Conservation (phyloP, 2,113 vertebrate species). For the Amia ocellicauda region DNA sequence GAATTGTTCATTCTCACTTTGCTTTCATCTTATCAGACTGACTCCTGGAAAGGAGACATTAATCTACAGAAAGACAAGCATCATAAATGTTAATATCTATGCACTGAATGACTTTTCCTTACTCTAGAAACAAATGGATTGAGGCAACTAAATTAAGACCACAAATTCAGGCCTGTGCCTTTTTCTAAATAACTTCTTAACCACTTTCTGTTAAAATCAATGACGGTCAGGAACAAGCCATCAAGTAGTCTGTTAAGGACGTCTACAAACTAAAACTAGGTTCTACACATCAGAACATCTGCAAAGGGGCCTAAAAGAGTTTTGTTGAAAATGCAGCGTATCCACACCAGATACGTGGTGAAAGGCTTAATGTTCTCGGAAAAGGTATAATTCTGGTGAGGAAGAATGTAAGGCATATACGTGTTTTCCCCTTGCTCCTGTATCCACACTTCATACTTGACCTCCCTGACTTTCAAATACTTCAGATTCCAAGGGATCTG, state of each 20-base stretch:
- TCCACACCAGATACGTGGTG: slow-evolving; percentile 95
- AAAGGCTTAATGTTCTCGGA: slow-evolving; percentile 97
- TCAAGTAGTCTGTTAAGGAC: not conserved
- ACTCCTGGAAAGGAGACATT: no score
- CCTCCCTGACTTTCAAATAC: slow-evolving; percentile 90
- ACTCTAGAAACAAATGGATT: not conserved
- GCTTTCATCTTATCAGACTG: not conserved
- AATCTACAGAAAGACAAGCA: no score
- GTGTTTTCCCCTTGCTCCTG: slow-evolving; percentile 98
- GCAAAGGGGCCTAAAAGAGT: slow-evolving; percentile 93
- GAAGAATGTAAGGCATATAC: slow-evolving; percentile 94
- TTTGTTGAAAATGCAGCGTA: slow-evolving; percentile 96
- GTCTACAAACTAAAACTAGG: slow-evolving; percentile 55
- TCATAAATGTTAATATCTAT: no score
- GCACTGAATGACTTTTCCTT: no score
- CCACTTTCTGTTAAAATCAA: slow-evolving; percentile 5
- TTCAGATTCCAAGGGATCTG: slow-evolving; percentile 96
- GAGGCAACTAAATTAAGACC: not conserved
- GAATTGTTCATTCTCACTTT: slow-evolving; percentile 8
- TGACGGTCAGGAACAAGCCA: slow-evolving; percentile 29
- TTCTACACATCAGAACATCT: slow-evolving; percentile 89
- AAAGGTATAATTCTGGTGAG: slow-evolving; percentile 95
- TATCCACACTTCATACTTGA: slow-evolving; percentile 97
- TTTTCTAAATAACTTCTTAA: slow-evolving; percentile 1
- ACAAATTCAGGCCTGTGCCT: not conserved